phyloP scores from a whole-genome alignment of 2,888 invertebrate genomes.

The Exephanes ischioxanthus region DNA sequence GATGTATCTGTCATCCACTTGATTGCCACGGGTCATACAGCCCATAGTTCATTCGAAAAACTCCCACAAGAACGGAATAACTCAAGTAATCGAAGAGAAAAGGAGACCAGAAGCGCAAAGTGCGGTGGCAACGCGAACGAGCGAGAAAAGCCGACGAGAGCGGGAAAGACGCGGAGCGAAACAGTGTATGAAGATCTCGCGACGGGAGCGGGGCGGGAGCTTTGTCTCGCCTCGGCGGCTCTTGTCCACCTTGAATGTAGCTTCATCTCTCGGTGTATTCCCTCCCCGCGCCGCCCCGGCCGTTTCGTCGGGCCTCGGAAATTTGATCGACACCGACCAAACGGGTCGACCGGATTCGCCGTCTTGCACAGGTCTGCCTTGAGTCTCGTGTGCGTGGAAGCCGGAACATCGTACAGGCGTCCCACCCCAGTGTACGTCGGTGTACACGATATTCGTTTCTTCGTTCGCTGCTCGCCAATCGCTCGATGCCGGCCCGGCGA shows the following conservation, averaged over 20 bases:
- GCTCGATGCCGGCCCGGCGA: conserved; percentile 25
- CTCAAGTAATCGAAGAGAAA: background rate
- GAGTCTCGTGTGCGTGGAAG: conserved; percentile 49
- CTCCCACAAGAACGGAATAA: background rate
- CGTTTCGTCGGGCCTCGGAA: conserved; percentile 74
- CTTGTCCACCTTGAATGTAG: conserved; percentile 80
- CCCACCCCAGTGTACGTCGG: conserved; percentile 23
- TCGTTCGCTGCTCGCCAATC: conserved; percentile 42
- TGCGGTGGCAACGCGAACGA: background rate
- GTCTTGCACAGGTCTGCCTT: conserved; percentile 58
- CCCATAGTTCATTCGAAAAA: background rate
- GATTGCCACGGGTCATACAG: too few relatives aligned
- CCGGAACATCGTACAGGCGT: conserved; percentile 18
- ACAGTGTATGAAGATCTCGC: conserved; percentile 49
- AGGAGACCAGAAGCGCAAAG: background rate
- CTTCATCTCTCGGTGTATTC: conserved; percentile 69
- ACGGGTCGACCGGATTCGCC: conserved; percentile 79
- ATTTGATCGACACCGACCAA: conserved; percentile 84
- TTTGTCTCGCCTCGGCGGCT: conserved; percentile 76
- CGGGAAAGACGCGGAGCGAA: conserved; percentile 24
- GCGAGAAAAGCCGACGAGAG: background rate
- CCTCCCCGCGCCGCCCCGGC: background rate
- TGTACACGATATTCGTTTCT: conserved; percentile 5
- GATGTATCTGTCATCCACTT: too few relatives aligned
- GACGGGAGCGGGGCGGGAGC: conserved; percentile 66